These are phyloP conservation scores for Pelecanus crispus DNA, from an alignment of 2,113 vertebrate genomes.

Conservation along the genomic window DNA sequence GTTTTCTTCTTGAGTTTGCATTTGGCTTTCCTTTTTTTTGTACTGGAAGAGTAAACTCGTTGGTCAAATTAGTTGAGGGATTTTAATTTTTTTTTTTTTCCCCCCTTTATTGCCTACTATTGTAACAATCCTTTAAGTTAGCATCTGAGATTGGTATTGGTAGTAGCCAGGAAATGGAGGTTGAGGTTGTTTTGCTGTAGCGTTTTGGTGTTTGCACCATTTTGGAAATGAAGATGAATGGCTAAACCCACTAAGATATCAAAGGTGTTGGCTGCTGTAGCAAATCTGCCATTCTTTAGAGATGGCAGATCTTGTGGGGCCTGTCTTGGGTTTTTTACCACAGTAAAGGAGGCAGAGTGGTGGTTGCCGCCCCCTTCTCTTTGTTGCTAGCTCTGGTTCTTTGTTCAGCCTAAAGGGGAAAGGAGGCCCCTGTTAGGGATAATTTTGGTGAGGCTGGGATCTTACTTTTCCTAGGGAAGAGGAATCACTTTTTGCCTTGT, in stretches of 20 bases:
- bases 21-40: background rate
- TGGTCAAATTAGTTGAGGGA: background rate
- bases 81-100: background rate
- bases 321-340: background rate
- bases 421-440: conserved; percentile 44
- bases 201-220: background rate
- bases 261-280: background rate
- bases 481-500: background rate
- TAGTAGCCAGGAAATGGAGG: background rate
- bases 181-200: background rate
- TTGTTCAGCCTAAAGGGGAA: conserved; percentile 67
- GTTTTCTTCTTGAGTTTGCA: background rate
- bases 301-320: background rate
- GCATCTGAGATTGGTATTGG: too few relatives aligned
- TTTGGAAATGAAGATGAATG: background rate
- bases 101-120: rapidly evolving
- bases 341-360: conserved; percentile 12
- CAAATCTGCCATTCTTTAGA: background rate
- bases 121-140: background rate
- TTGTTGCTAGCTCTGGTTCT: conserved; percentile 66
- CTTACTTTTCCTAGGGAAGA: background rate
- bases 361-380: conserved; percentile 71
- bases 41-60: background rate
- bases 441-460: conserved; percentile 15
- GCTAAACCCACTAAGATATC: background rate